Percentiles rank a stretch among this genome's conserved stretches.
These are phyloP conservation scores for Oscheius sp. DNA, from an alignment of 2,888 invertebrate species.

Conservation along the genomic window DNA sequence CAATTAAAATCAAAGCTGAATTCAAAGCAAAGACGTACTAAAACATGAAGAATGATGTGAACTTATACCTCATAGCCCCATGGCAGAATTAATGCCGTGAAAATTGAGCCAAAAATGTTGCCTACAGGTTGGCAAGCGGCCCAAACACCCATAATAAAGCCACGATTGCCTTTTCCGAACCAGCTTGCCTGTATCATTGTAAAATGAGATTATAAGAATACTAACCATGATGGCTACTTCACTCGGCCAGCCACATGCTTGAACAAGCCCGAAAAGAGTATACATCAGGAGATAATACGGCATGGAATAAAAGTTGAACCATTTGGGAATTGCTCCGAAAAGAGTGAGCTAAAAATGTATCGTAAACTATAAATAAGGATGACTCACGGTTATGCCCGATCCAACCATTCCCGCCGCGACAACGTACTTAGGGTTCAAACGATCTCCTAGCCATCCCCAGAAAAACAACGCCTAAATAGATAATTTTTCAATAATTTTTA, in stretches of 20 bases:
- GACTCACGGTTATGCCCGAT: slow-evolving; percentile 72
- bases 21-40: slow-evolving; percentile 67
- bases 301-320: slow-evolving; percentile 71
- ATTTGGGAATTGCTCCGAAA: slow-evolving; percentile 73
- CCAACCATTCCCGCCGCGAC: slow-evolving; percentile 73
- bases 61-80: slow-evolving; percentile 73
- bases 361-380: neutral
- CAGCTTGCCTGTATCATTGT: slow-evolving; percentile 71
- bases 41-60: neutral
- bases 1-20: slow-evolving; percentile 71
- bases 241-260: slow-evolving; percentile 74
- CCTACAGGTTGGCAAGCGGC: slow-evolving; percentile 74
- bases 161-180: slow-evolving; percentile 73
- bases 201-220: neutral
- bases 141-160: slow-evolving; percentile 73
- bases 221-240: slow-evolving; percentile 73
- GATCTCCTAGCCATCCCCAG: slow-evolving; percentile 73
- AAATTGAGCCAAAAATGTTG: slow-evolving; percentile 73
- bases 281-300: slow-evolving; percentile 72
- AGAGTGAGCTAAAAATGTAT: slow-evolving; percentile 70
- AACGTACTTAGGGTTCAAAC: slow-evolving; percentile 72
- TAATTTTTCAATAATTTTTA: neutral
- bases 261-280: slow-evolving; percentile 73
- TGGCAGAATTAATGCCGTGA: slow-evolving; percentile 72
- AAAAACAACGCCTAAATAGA: slow-evolving; percentile 72